Evolutionary conservation across 2,113 vertebrate species (phyloP), one percentile per base, ranked within the genome.

Genomic region (Cygnus buccinator): DNA sequence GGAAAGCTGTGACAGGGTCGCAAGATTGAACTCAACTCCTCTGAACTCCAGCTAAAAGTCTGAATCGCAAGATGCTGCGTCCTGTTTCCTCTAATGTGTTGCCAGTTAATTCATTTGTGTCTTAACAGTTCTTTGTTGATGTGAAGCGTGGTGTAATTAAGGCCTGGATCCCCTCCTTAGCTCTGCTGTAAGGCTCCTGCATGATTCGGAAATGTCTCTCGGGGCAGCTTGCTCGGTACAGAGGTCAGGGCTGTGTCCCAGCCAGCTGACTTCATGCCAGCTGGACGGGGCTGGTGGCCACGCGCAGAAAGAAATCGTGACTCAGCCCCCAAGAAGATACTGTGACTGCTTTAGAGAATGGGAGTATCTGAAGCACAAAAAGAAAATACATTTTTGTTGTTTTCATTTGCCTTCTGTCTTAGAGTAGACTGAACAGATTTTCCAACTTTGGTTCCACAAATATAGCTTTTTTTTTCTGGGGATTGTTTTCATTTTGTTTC

Each of bases 401-500:
- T 95, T 95, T 94, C 66, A 2, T 87, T 95, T 95, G 91, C 95
- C 95, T 95, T 95, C 91, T 95, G 90, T 85, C 84, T 95, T 94
- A 80, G 84, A 75, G 50, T 86, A 96, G 81, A 91, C 84, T 93
- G 93, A 94, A 95, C 95, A 97, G 89, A 95, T 97, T 96, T 91
- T 95, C 71, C 52, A 83, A 80, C 54, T 95, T 84, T 41, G 84
- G 35, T 94, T 93, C 77, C 77, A 84, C 74, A 89, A 95, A 95
- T 93, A 91, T 2, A 97, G 74, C 62, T 74, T 94, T 95, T 28
- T 28, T 44, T 95, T 94, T 80, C 76, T 65, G 39, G 67, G 70
- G 39, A 82, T 95, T 96, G 77, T 95, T 97, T 96, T 95, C 77
- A 70, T 93, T 95, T 96, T 93, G 87, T 94, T 96, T 95, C 91